Conservation (phyloP, 2,888 invertebrate genomes). For the Drosophila demipolita region DNA sequence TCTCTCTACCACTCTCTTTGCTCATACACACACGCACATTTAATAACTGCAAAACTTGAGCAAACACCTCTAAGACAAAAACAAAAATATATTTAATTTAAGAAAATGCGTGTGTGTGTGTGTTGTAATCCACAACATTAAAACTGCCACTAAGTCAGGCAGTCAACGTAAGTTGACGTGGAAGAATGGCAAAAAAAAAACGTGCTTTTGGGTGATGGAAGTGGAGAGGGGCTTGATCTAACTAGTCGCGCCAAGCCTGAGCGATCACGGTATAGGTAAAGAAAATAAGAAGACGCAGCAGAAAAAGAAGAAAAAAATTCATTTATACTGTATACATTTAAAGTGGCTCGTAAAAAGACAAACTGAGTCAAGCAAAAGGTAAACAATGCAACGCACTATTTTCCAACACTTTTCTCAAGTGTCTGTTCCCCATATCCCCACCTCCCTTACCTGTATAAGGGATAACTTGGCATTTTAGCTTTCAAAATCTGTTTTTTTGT, state of each 20-base stretch:
- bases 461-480: slow-evolving; percentile 46
- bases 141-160: slow-evolving; percentile 68
- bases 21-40: neutral
- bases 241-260: slow-evolving; percentile 80
- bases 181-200: slow-evolving; percentile 69
- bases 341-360: slow-evolving; percentile 54
- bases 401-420: slow-evolving; percentile 80
- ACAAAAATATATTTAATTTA: slow-evolving; percentile 39
- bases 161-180: slow-evolving; percentile 60
- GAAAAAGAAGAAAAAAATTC: slow-evolving; percentile 19
- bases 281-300: slow-evolving; percentile 28
- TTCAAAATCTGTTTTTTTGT: slow-evolving; percentile 59
- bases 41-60: slow-evolving; percentile 24
- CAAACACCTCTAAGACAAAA: slow-evolving; percentile 53
- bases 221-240: slow-evolving; percentile 28
- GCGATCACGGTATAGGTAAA: slow-evolving; percentile 70
- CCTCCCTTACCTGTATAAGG: slow-evolving; percentile 13
- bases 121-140: slow-evolving; percentile 54
- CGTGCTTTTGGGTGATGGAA: neutral
- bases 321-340: slow-evolving; percentile 54
- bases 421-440: slow-evolving; percentile 39
- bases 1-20: slow-evolving; percentile 1
- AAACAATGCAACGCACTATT: slow-evolving; percentile 82
- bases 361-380: slow-evolving; percentile 73
- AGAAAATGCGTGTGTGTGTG: slow-evolving; percentile 57